Evolutionary conservation across 2,113 vertebrate species (phyloP).

Genomic region (Neolamprologus sp.): DNA sequence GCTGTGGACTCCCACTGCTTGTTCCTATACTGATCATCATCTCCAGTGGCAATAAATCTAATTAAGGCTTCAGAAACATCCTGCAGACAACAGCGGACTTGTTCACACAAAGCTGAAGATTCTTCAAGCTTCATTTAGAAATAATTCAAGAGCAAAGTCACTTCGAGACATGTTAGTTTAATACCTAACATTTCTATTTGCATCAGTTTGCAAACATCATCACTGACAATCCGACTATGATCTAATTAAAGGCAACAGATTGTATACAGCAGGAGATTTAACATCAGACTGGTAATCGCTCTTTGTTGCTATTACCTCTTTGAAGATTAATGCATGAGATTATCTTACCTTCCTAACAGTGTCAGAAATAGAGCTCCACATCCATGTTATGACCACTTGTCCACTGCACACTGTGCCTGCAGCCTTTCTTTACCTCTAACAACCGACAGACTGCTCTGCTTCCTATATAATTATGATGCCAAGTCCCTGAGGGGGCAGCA

Average conservation of each 20-base stretch:
- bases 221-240: background rate
- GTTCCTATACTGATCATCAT: background rate
- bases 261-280: background rate
- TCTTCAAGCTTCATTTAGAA: background rate
- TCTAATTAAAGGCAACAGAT: background rate
- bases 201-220: background rate
- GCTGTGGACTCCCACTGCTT: background rate
- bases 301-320: background rate
- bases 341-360: slow-evolving; percentile 34
- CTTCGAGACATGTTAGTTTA: background rate
- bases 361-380: slow-evolving; percentile 10
- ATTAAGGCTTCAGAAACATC: background rate
- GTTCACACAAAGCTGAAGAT: background rate
- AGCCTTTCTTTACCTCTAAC: slow-evolving; percentile 12
- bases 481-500: slow-evolving; percentile 39
- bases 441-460: slow-evolving; percentile 27
- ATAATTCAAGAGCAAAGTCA: background rate
- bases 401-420: background rate
- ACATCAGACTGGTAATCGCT: background rate
- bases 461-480: slow-evolving; percentile 47
- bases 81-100: background rate
- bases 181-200: background rate
- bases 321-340: background rate
- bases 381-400: background rate
- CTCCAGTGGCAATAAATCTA: background rate